Evolutionary conservation across 2,888 invertebrate species (phyloP), one percentile per base, ranked within the genome.

Genomic region (Andrena haemorrhoa): DNA sequence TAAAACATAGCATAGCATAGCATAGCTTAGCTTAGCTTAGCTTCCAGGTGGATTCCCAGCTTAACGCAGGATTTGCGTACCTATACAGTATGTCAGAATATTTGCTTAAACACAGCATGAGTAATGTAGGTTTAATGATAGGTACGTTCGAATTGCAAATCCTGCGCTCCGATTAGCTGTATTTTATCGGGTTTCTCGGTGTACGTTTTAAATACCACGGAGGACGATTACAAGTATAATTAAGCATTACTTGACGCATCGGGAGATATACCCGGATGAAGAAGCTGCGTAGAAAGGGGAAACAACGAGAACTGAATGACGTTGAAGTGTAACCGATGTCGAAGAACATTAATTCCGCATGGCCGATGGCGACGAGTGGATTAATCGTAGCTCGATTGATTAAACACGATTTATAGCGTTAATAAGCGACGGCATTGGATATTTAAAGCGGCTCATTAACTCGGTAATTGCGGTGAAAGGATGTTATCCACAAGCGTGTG

Each of bases 371-470:
- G n/a, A 53, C 56, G 70, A 61, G 66, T 74, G 65, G 83, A 83
- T 82, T 83, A 83, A 83, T 63, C 70, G 58, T 33, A 58, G 49
- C 26, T 74, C 78, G 68, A 63, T 65, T 70, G 83, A 71, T 82
- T 83, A 82, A 83, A 82, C 83, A 74, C 77, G 73, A 83, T 82
- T 83, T 66, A 74, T 70, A 82, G 66, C 35, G 83, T 80, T 83
- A 84, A 84, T 76, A 78, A 79, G 70, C 82, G 77, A 74, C 68
- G 61, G 65, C 73, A 72, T 79, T 83, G 74, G 79, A 84, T 84
- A 84, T 84, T 84, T 82, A 66, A 83, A 76, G 73, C 83, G 75
- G 76, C 83, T 84, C 75, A 84, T 84, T 84, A 84, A 83, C 83
- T 79, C 73, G 65, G 64, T 73, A 73, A 83, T 83, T 76, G 83